Conservation (phyloP, 2,113 vertebrate species). For the Gadus chalcogrammus region DNA sequence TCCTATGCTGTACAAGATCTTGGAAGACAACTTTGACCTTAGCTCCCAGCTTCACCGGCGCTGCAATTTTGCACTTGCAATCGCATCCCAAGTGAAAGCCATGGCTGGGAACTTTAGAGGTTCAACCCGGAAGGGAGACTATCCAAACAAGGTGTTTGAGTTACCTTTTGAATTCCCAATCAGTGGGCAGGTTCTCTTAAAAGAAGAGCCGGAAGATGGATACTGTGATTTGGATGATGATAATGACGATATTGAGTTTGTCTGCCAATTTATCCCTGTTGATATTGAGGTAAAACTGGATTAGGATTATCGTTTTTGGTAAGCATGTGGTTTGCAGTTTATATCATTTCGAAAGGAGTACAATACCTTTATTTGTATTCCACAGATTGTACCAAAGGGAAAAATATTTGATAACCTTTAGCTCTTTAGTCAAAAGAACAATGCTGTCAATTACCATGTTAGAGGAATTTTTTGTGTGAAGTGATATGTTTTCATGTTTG, state of each 20-base stretch:
- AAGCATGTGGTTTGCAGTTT: too few relatives aligned
- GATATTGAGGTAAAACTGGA: constrained; percentile 44
- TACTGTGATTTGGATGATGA: not conserved
- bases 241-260: constrained; percentile 16
- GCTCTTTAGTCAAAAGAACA: too few relatives aligned
- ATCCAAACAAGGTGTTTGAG: constrained; percentile 22
- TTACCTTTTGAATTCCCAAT: constrained; percentile 2
- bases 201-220: constrained; percentile 31
- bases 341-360: too few relatives aligned
- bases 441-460: too few relatives aligned
- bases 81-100: constrained; percentile 33
- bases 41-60: constrained; percentile 27
- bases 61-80: constrained; percentile 41
- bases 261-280: constrained; percentile 34
- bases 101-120: constrained; percentile 16
- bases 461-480: too few relatives aligned
- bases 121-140: not conserved
- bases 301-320: not conserved
- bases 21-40: constrained; percentile 49
- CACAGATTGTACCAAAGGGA: too few relatives aligned
- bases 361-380: too few relatives aligned
- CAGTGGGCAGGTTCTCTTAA: not conserved
- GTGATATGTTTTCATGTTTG: too few relatives aligned
- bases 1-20: constrained; percentile 33
- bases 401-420: too few relatives aligned